phyloP scores from a whole-genome alignment of 2,113 vertebrate genomes.

The Ploceus nigricollis region DNA sequence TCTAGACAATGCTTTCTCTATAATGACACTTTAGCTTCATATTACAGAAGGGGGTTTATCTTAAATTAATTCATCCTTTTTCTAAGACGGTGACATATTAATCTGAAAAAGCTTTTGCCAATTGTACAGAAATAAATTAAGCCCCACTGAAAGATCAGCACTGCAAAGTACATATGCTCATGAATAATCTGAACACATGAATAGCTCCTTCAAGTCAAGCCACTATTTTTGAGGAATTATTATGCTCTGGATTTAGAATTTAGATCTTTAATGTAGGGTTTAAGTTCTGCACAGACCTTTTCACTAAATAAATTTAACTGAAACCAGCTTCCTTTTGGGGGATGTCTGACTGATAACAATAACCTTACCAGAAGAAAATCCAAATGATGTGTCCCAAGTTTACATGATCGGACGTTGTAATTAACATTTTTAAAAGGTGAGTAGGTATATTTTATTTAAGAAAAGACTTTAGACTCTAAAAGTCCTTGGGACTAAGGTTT shows the following conservation, averaged over 20 bases:
- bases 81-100: background rate
- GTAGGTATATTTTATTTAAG: background rate
- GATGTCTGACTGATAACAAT: background rate
- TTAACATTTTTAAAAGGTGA: slow-evolving; percentile 6
- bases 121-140: background rate
- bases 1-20: slow-evolving; percentile 28
- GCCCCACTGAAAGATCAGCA: background rate
- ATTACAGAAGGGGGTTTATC: background rate
- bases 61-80: background rate
- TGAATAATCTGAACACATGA: background rate
- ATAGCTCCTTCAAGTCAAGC: background rate
- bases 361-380: background rate
- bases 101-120: background rate
- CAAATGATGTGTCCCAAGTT: background rate
- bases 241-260: background rate
- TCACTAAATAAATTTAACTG: background rate
- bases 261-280: background rate
- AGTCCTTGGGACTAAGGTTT: background rate
- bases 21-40: background rate
- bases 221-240: background rate
- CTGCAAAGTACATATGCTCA: background rate
- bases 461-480: background rate
- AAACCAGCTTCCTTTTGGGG: background rate
- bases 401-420: background rate
- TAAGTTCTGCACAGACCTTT: slow-evolving; percentile 17